A percentile compares a stretch with the other conserved stretches of the same genome.
Evolutionary conservation across 2,888 invertebrate genomes (phyloP).

Genomic region (Pheosia gnoma): DNA sequence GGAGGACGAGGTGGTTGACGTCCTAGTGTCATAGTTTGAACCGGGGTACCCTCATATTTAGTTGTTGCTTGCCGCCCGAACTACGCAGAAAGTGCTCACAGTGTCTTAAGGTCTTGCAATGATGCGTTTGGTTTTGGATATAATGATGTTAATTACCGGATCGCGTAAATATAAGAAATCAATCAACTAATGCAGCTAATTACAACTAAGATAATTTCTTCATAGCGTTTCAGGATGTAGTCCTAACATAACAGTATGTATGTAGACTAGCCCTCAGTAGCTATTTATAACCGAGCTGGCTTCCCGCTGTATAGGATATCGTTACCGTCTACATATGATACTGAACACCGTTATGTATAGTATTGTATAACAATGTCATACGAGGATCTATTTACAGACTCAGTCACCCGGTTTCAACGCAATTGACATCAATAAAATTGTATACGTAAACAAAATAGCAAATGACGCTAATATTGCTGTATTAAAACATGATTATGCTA

Average conservation of each 20-base stretch:
- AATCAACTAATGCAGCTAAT: background rate
- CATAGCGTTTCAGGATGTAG: slow-evolving; percentile 10
- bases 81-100: too few species aligned
- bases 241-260: background rate
- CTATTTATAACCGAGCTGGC: slow-evolving; percentile 1
- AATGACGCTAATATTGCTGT: background rate
- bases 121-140: too few species aligned
- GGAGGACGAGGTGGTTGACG: too few species aligned
- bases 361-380: slow-evolving; percentile 18
- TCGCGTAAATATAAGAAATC: too few species aligned
- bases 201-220: background rate
- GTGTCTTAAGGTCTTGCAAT: too few species aligned
- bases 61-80: too few species aligned
- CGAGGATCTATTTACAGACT: slow-evolving; percentile 11
- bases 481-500: background rate
- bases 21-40: too few species aligned
- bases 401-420: background rate
- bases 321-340: slow-evolving; percentile 12
- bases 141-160: too few species aligned
- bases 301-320: slow-evolving; percentile 8
- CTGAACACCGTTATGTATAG: slow-evolving; percentile 14
- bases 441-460: background rate
- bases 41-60: too few species aligned
- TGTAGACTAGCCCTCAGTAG: background rate
- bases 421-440: background rate